Evolutionary conservation across 1,140 invertebrate species (phyloP).

Genomic region (Pseudobourletiella spinata): DNA sequence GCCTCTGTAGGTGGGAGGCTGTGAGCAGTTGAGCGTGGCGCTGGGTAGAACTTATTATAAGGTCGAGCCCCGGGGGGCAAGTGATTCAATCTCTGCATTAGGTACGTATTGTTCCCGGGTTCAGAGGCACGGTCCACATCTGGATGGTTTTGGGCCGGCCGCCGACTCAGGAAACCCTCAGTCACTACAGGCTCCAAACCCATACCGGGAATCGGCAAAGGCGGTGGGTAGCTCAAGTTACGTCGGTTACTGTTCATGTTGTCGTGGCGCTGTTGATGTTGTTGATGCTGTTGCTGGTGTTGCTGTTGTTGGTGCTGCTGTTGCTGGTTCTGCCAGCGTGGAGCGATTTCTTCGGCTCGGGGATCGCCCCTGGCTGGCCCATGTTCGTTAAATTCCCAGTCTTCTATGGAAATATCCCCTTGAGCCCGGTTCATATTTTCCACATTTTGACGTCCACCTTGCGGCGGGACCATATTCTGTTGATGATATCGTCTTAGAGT

Average conservation of each 20-base stretch:
- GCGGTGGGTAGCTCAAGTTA: not conserved
- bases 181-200: not conserved
- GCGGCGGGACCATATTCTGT: not conserved
- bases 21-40: constrained; percentile 2
- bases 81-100: constrained; percentile 8
- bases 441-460: not conserved
- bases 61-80: not conserved
- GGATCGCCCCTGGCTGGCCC: constrained; percentile 4
- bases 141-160: not conserved
- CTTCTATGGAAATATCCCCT: constrained; percentile 24
- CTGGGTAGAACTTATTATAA: constrained; percentile 7
- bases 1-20: constrained; percentile 14
- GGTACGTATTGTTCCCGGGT: constrained; percentile 5
- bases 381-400: constrained; percentile 31
- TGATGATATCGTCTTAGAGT: not conserved
- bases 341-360: constrained; percentile 27
- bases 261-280: not conserved
- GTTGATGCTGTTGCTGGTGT: constrained; percentile 17
- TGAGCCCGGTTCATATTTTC: not conserved
- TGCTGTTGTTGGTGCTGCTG: too few relatives aligned
- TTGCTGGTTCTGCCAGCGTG: constrained; percentile 26
- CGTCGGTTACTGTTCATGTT: not conserved
- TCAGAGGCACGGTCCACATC: not conserved
- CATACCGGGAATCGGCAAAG: too few relatives aligned
- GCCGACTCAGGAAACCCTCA: not conserved